These are phyloP conservation scores for Drosophila miranda DNA, from an alignment of 1,140 invertebrate genomes.

Conservation along the genomic window DNA sequence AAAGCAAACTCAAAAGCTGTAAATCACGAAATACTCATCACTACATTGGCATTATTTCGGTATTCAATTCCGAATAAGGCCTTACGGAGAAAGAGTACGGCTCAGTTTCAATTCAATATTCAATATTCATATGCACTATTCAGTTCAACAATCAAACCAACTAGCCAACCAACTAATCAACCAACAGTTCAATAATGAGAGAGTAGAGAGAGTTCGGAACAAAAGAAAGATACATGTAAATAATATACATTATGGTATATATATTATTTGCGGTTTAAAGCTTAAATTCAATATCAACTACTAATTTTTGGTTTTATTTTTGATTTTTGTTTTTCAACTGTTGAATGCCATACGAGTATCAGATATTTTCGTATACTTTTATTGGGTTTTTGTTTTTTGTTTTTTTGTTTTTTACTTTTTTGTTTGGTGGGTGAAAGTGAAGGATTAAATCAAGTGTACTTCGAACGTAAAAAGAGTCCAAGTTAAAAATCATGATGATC, in stretches of 20 bases:
- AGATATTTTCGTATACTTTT: constrained; percentile 46
- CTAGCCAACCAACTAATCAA: constrained; percentile 49
- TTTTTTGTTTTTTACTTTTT: constrained; percentile 29
- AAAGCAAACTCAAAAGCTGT: constrained; percentile 8
- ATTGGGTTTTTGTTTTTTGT: constrained; percentile 21
- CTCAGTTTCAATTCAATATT: constrained; percentile 23
- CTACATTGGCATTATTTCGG: constrained; percentile 8
- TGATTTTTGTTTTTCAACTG: constrained; percentile 45
- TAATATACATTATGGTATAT: constrained; percentile 58
- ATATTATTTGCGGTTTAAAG: constrained; percentile 36
- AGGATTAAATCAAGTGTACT: constrained; percentile 45
- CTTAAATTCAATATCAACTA: constrained; percentile 60
- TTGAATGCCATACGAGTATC: constrained; percentile 44
- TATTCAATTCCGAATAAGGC: constrained; percentile 33
- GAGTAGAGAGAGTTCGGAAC: constrained; percentile 13
- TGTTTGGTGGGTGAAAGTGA: constrained; percentile 50
- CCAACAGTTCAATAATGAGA: constrained; percentile 53
- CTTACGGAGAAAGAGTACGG: constrained; percentile 34
- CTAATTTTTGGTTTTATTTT: constrained; percentile 36
- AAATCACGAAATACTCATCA: too few species aligned
- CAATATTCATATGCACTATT: constrained; percentile 24
- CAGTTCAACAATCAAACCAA: constrained; percentile 37
- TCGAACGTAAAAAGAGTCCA: constrained; percentile 50
- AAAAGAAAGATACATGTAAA: constrained; percentile 40
- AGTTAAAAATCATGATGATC: constrained; percentile 40